These are phyloP conservation scores for Erythrolamprus reginae DNA, from an alignment of 2,113 vertebrate genomes.

Conservation along the genomic window DNA sequence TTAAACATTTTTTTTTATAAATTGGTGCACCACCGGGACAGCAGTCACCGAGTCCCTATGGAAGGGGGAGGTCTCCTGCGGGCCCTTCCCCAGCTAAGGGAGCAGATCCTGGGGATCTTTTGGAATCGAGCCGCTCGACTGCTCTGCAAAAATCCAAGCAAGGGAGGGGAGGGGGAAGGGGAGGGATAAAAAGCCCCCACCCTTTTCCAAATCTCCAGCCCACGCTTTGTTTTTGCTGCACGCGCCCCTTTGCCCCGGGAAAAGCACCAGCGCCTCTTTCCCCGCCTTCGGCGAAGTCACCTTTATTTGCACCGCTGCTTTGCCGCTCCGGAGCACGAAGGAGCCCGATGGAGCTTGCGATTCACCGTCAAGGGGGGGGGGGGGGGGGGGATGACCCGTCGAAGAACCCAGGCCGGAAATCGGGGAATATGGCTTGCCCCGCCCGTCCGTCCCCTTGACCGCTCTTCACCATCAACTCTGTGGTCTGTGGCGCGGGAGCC, in stretches of 20 bases:
- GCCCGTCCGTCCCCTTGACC: too few species aligned
- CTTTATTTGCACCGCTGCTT: background rate
- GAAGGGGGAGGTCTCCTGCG: background rate
- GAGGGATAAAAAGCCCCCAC: background rate
- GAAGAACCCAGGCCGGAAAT: background rate
- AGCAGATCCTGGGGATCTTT: background rate
- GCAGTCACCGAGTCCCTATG: background rate
- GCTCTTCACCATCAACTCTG: background rate
- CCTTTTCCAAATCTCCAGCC: background rate
- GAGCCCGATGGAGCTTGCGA: background rate
- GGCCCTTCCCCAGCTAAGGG: background rate
- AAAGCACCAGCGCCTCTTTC: accelerated
- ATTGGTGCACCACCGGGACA: background rate
- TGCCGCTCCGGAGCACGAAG: background rate
- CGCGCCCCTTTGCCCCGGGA: background rate
- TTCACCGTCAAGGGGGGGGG: too few species aligned
- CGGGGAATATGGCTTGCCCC: too few species aligned
- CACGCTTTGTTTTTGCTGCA: background rate
- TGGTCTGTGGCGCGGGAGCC: background rate
- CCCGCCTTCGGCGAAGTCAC: background rate
- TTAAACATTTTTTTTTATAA: too few species aligned
- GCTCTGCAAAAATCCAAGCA: background rate
- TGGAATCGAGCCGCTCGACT: background rate
- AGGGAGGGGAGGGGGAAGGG: background rate
- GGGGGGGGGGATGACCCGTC: too few species aligned